Evolutionary conservation across 2,113 vertebrate species (phyloP).

Genomic region (Merops nubicus): DNA sequence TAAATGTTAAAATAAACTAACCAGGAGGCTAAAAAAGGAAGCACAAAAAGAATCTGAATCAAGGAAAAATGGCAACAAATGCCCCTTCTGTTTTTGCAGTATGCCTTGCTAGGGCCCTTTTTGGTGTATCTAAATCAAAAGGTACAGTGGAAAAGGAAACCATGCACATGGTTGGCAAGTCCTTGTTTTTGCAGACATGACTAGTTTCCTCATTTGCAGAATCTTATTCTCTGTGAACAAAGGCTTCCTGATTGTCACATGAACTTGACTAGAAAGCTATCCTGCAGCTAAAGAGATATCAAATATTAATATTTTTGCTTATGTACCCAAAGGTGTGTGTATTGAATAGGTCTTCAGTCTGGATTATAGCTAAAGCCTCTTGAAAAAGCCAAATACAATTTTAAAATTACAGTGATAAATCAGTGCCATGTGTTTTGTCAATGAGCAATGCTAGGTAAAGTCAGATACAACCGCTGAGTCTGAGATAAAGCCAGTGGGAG

Average conservation of each 20-base stretch:
- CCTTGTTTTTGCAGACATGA: not conserved
- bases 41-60: not conserved
- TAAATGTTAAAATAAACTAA: not conserved
- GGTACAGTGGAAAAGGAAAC: not conserved
- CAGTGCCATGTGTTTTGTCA: not conserved
- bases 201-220: not conserved
- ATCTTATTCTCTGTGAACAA: not conserved
- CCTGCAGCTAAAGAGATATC: not conserved
- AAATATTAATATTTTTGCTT: constrained; percentile 20
- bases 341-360: not conserved
- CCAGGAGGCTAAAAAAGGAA: not conserved
- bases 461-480: not conserved
- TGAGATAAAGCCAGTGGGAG: not conserved
- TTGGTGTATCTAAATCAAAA: not conserved
- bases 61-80: not conserved
- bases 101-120: not conserved
- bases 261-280: constrained; percentile 4
- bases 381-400: not conserved
- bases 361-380: not conserved
- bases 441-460: not conserved
- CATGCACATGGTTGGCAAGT: not conserved
- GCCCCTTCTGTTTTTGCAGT: not conserved
- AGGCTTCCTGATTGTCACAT: not conserved
- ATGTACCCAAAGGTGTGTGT: not conserved
- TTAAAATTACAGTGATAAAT: constrained; percentile 1